Evolutionary conservation across 2,113 vertebrate genomes (phyloP).

Genomic region (Malurus cyaneus): DNA sequence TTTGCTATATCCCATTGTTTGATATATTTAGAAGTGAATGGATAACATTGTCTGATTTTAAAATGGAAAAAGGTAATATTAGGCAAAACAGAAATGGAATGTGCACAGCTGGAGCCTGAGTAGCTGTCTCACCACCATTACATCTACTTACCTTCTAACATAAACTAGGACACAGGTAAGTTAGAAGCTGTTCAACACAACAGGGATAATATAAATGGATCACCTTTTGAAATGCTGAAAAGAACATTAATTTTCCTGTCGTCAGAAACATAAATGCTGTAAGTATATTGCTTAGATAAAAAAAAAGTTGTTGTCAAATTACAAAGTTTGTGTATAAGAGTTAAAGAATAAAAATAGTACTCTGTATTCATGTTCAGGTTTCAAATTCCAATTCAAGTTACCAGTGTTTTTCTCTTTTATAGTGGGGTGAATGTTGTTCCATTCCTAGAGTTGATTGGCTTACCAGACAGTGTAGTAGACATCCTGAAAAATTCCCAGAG

Average conservation of each 20-base stretch:
- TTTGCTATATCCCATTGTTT: background rate
- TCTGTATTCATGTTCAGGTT: background rate
- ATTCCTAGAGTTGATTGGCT: constrained; percentile 85
- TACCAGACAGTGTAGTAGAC: constrained; percentile 82
- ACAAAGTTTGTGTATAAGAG: background rate
- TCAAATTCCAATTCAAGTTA: background rate
- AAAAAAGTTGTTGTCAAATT: background rate
- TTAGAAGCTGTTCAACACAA: background rate
- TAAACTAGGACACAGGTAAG: background rate
- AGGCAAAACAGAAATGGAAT: background rate
- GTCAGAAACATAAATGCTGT: background rate
- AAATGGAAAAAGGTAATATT: background rate
- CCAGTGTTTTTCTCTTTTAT: constrained; percentile 42
- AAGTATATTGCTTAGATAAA: background rate
- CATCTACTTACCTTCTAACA: background rate
- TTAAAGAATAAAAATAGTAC: background rate
- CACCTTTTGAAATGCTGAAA: background rate
- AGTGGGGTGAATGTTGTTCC: constrained; percentile 92
- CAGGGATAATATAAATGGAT: background rate
- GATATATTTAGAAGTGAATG: background rate
- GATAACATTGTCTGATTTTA: background rate
- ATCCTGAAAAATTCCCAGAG: constrained; percentile 88
- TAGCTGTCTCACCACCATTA: background rate
- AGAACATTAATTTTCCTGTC: background rate
- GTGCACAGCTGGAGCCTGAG: background rate